Evolutionary conservation across 2,113 vertebrate species (phyloP).

Genomic region (Chiloscyllium plagiosum): DNA sequence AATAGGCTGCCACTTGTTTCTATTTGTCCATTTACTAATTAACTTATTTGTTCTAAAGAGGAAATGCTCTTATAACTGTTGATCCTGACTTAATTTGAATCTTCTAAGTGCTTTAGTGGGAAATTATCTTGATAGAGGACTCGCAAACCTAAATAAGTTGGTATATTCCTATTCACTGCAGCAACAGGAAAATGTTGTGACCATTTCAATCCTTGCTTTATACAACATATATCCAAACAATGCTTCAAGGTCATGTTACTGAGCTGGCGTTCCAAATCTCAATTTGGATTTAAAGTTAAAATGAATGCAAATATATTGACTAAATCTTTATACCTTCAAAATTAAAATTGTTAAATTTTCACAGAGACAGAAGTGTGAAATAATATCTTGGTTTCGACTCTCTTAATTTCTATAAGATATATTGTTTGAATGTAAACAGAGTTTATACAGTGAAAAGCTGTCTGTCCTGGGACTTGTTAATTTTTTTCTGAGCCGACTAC

Average conservation of each 20-base stretch:
- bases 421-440: slow-evolving; percentile 1
- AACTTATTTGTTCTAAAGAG: not conserved
- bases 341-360: not conserved
- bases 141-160: not conserved
- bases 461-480: not conserved
- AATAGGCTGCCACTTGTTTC: not conserved
- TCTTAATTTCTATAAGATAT: not conserved
- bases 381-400: not conserved
- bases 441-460: slow-evolving; percentile 14
- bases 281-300: not conserved
- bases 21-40: slow-evolving; percentile 16
- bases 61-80: not conserved
- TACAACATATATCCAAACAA: not conserved
- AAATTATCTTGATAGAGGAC: not conserved
- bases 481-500: slow-evolving; percentile 13
- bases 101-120: not conserved
- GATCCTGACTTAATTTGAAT: not conserved
- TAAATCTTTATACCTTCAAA: not conserved
- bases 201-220: not conserved
- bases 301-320: not conserved
- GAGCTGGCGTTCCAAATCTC: not conserved
- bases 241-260: not conserved
- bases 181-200: not conserved
- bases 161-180: not conserved
- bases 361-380: not conserved